phyloP scores from a whole-genome alignment of 2,113 vertebrate species.

The Tylochromis polylepis region DNA sequence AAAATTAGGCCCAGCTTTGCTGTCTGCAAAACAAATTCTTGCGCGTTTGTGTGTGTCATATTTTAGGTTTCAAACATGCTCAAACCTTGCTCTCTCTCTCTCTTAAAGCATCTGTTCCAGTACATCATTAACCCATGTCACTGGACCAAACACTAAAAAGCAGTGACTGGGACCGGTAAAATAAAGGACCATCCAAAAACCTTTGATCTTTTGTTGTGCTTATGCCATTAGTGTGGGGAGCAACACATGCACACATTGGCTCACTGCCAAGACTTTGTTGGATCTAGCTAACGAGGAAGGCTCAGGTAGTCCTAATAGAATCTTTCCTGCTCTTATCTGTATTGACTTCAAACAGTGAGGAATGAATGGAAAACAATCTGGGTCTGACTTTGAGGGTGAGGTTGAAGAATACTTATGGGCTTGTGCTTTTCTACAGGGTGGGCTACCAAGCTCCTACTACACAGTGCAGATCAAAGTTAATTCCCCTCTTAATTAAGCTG shows the following conservation, averaged over 20 bases:
- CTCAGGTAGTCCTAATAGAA: conserved; percentile 57
- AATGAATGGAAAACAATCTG: conserved; percentile 49
- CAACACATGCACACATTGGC: conserved; percentile 2
- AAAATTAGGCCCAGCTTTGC: neutral
- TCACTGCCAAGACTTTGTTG: conserved; percentile 44
- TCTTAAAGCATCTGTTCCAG: conserved; percentile 9
- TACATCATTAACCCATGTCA: conserved; percentile 48
- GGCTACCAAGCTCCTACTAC: conserved; percentile 10
- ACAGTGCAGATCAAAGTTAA: conserved; percentile 64
- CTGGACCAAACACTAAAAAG: conserved; percentile 10
- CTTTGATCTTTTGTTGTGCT: conserved; percentile 65
- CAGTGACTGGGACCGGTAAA: conserved; percentile 3
- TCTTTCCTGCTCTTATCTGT: conserved; percentile 57
- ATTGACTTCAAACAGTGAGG: conserved; percentile 55
- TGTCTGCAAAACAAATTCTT: neutral
- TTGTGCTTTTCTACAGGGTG: conserved; percentile 33
- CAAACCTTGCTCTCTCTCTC: neutral
- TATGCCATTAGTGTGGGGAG: conserved; percentile 47
- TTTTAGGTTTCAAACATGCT: neutral
- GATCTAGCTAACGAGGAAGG: conserved; percentile 57
- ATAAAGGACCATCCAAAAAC: conserved; percentile 21
- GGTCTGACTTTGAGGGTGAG: conserved; percentile 36
- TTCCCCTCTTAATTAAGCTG: conserved; percentile 68
- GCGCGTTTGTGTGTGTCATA: neutral
- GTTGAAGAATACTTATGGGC: conserved; percentile 52